A percentile compares a stretch with the other conserved stretches of the same genome.
phyloP scores from a whole-genome alignment of 2,113 vertebrate genomes.

The Cyanoramphus novaezelandiae region DNA sequence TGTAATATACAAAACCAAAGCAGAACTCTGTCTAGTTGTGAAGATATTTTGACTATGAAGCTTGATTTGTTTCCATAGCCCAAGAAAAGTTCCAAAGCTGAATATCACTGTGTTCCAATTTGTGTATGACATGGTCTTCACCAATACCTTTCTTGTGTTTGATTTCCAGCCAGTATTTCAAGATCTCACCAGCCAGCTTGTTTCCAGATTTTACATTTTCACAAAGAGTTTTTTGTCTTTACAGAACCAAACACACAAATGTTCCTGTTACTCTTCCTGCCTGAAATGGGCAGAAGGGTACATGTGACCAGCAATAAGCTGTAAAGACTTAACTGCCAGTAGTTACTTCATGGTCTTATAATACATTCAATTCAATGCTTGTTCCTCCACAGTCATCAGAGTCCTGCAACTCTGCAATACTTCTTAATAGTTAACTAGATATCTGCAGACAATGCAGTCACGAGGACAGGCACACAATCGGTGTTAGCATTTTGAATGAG shows the following conservation, averaged over 20 bases:
- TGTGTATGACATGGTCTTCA: conserved; percentile 23
- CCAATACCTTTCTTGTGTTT: conserved; percentile 47
- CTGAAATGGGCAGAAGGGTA: background rate
- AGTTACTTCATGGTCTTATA: background rate
- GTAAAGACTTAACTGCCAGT: background rate
- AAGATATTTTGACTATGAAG: conserved; percentile 51
- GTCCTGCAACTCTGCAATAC: background rate
- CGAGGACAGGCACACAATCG: background rate
- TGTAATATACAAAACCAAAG: conserved; percentile 8
- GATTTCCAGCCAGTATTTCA: conserved; percentile 50
- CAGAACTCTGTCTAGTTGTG: background rate
- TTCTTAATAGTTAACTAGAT: background rate
- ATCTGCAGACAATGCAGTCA: background rate
- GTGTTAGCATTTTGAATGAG: background rate
- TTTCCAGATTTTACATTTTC: conserved; percentile 34
- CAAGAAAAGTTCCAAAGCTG: conserved; percentile 1
- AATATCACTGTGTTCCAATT: conserved; percentile 1
- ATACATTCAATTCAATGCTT: background rate
- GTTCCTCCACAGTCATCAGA: background rate
- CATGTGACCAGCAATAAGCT: background rate
- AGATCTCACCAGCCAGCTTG: background rate
- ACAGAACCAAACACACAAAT: background rate
- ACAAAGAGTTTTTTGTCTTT: conserved; percentile 52
- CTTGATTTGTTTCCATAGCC: conserved; percentile 14
- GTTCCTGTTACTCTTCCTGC: background rate